Percentiles rank a stretch among this genome's conserved stretches.
phyloP scores from a whole-genome alignment of 2,888 invertebrate genomes.

The Polymixis flavicincta region DNA sequence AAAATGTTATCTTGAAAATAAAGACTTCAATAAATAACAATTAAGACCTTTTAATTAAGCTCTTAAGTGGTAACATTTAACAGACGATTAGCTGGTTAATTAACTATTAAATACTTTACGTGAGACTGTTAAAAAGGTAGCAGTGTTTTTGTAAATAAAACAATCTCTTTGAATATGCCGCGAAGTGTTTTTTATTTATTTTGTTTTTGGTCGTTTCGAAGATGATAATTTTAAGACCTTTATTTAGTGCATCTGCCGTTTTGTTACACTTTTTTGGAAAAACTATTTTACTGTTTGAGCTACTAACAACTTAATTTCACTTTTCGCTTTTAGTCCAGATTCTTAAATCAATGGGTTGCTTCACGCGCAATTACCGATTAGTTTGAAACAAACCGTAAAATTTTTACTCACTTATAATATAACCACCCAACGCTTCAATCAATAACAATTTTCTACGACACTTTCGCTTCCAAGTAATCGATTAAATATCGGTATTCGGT shows the following conservation, averaged over 20 bases:
- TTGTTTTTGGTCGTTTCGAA: neutral
- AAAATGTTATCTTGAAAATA: constrained; percentile 41
- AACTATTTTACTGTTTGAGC: neutral
- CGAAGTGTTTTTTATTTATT: neutral
- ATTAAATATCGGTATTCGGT: constrained; percentile 41
- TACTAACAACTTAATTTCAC: constrained; percentile 9
- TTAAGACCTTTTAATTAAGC: constrained; percentile 50
- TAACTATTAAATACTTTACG: constrained; percentile 22
- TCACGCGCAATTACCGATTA: constrained; percentile 48
- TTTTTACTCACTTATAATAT: constrained; percentile 38
- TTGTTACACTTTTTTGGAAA: neutral
- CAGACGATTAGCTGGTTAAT: constrained; percentile 29
- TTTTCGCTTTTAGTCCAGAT: constrained; percentile 52
- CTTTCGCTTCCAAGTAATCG: constrained; percentile 58
- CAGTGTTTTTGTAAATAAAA: neutral
- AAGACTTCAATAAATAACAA: constrained; percentile 40
- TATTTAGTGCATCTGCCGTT: neutral
- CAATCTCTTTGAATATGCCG: constrained; percentile 18
- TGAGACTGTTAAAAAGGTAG: neutral
- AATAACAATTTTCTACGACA: constrained; percentile 49
- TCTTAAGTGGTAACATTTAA: constrained; percentile 36
- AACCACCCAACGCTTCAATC: constrained; percentile 55
- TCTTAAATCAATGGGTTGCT: constrained; percentile 34
- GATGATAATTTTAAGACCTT: neutral
- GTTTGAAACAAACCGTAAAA: constrained; percentile 48